Evolutionary conservation across 2,797 vertebrate genomes (phyloP).

Genomic region (Tarsius wallacei): DNA sequence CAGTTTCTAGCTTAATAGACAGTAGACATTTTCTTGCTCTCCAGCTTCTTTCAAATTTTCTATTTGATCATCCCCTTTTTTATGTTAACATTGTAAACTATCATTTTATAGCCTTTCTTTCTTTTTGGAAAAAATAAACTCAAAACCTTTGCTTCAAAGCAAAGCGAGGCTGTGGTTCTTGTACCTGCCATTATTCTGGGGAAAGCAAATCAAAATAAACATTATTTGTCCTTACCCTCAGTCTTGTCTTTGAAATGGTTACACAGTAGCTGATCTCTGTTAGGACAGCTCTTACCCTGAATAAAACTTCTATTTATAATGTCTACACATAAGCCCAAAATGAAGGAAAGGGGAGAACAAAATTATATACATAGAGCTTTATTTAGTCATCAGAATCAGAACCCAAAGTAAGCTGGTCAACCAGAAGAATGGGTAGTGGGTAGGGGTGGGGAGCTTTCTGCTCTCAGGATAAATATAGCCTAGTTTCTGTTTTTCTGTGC

Average conservation of each 20-base stretch:
- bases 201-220: slow-evolving; percentile 39
- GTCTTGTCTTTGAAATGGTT: slow-evolving; percentile 60
- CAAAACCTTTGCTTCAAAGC: slow-evolving; percentile 51
- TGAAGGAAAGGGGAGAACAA: not conserved
- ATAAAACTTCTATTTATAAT: slow-evolving; percentile 70
- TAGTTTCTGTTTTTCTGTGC: not conserved
- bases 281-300: not conserved
- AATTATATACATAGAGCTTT: slow-evolving; percentile 61
- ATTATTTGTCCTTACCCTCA: not conserved
- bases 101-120: slow-evolving; percentile 17
- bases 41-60: not conserved
- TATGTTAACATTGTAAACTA: slow-evolving; percentile 2
- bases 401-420: slow-evolving; percentile 16
- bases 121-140: not conserved
- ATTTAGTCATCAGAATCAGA: slow-evolving; percentile 68
- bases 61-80: not conserved
- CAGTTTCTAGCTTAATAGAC: not conserved
- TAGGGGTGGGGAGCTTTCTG: not conserved
- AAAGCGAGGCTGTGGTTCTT: slow-evolving; percentile 20
- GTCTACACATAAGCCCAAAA: slow-evolving; percentile 24
- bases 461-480: not conserved
- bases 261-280: not conserved
- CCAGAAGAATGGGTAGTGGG: not conserved
- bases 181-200: slow-evolving; percentile 58
- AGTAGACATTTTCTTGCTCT: not conserved